Conservation (phyloP, 2,888 invertebrate genomes). For the Phoronis australis region DNA sequence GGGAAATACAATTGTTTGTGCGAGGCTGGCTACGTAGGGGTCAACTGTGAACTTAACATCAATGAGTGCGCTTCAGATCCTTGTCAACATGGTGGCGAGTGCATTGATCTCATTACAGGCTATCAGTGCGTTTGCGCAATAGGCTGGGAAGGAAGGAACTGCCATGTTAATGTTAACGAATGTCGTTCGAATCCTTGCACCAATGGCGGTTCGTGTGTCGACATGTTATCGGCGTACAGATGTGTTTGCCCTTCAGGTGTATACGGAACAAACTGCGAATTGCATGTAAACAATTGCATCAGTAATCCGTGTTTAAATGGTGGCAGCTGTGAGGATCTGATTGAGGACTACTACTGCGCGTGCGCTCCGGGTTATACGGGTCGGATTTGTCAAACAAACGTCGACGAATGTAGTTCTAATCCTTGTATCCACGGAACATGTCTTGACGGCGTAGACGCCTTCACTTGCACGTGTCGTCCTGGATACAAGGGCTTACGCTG, state of each 20-base stretch:
- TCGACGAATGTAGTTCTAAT: conserved; percentile 4
- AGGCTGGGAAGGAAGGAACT: neutral
- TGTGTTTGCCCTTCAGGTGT: neutral
- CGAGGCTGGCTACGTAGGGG: neutral
- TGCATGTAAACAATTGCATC: conserved; percentile 6
- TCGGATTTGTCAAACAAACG: neutral
- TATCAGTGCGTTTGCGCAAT: neutral
- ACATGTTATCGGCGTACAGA: neutral
- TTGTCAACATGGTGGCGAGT: neutral
- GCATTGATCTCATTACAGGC: neutral
- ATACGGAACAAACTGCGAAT: neutral
- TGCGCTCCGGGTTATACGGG: conserved; percentile 6
- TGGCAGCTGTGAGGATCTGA: conserved; percentile 1
- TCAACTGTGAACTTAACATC: neutral
- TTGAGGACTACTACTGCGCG: conserved; percentile 4
- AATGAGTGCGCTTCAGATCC: neutral
- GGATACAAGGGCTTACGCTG: neutral
- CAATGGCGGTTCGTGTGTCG: neutral
- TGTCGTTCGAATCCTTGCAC: neutral
- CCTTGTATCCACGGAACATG: conserved; percentile 7
- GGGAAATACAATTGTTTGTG: neutral
- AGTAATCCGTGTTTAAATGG: conserved; percentile 4
- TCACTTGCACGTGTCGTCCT: neutral
- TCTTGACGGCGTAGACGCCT: neutral
- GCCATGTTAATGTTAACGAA: neutral